Conservation (phyloP, 2,888 invertebrate species). For the Lobophora halterata region DNA sequence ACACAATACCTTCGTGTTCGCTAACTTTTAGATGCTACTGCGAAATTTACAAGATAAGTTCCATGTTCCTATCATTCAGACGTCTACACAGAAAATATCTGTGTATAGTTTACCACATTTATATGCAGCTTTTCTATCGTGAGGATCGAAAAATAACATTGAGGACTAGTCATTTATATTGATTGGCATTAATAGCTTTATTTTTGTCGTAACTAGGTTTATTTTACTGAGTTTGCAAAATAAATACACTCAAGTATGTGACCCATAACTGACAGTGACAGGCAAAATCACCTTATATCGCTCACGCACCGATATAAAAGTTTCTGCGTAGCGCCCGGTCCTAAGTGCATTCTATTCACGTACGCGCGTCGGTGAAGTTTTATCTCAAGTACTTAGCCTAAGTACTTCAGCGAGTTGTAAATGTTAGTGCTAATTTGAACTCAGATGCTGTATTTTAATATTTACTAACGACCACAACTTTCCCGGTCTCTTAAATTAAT, state of each 20-base stretch:
- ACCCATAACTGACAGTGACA: not conserved
- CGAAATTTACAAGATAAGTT: slow-evolving; percentile 4
- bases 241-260: no score
- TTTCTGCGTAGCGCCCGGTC: slow-evolving; percentile 19
- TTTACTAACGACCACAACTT: slow-evolving; percentile 7
- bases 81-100: no score
- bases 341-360: slow-evolving; percentile 34
- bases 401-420: slow-evolving; percentile 32
- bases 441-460: slow-evolving; percentile 24
- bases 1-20: slow-evolving; percentile 28
- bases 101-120: no score
- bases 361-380: slow-evolving; percentile 32
- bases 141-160: no score
- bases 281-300: slow-evolving; percentile 2
- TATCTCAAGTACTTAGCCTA: slow-evolving; percentile 28
- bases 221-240: no score
- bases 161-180: no score
- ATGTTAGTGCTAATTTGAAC: slow-evolving; percentile 34
- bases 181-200: no score
- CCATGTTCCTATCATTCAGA: no score
- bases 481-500: not conserved
- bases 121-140: no score
- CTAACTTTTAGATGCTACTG: slow-evolving; percentile 22
- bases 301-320: slow-evolving; percentile 3
- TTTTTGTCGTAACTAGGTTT: no score